These are phyloP conservation scores for Florisuga fusca DNA, from an alignment of 2,797 vertebrate genomes.

Conservation along the genomic window DNA sequence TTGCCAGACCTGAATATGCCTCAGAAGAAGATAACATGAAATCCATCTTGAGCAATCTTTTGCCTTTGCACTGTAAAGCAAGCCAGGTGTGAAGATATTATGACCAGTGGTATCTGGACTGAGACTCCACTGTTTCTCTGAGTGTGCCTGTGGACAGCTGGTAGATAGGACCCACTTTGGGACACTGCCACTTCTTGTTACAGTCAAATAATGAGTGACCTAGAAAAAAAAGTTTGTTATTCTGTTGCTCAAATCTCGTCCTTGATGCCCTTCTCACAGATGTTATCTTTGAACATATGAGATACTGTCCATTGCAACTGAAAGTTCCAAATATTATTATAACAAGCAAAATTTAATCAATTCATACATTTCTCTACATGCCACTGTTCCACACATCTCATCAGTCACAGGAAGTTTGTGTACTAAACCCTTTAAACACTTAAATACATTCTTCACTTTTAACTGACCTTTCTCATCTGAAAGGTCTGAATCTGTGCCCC, in stretches of 20 bases:
- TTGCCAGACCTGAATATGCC: neutral
- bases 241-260: neutral
- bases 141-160: neutral
- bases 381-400: neutral
- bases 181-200: neutral
- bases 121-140: neutral
- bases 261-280: neutral
- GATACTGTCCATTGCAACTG: neutral
- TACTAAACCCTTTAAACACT: neutral
- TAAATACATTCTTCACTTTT: conserved; percentile 2
- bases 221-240: neutral
- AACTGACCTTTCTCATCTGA: neutral
- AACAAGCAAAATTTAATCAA: neutral
- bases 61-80: neutral
- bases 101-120: neutral
- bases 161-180: neutral
- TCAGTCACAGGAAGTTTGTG: neutral
- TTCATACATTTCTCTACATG: neutral
- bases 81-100: neutral
- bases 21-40: neutral
- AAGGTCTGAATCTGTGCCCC: neutral
- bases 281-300: neutral
- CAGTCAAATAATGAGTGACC: neutral
- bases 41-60: neutral
- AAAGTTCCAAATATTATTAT: neutral